These are phyloP conservation scores for Altica lythri DNA, from an alignment of 2,888 invertebrate species.

Conservation along the genomic window DNA sequence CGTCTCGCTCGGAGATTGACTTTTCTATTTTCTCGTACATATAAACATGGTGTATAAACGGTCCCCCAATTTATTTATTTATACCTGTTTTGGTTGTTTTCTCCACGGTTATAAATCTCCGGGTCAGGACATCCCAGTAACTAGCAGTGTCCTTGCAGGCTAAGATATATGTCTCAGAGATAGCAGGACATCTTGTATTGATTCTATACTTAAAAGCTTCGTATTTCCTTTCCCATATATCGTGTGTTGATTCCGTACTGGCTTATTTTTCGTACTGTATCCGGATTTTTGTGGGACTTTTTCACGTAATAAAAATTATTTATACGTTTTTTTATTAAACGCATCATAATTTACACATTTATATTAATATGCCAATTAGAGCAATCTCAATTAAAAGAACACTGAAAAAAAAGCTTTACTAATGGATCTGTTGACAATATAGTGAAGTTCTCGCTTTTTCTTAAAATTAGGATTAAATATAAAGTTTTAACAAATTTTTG, in stretches of 20 bases:
- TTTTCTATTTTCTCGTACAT: slow-evolving; percentile 37
- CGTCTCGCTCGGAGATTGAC: slow-evolving; percentile 36
- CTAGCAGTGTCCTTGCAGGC: slow-evolving; percentile 52
- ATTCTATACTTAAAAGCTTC: slow-evolving; percentile 55
- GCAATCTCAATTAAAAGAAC: too few relatives aligned
- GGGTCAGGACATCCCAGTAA: slow-evolving; percentile 50
- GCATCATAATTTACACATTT: too few relatives aligned
- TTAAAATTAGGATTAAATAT: too few relatives aligned
- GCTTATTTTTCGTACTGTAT: neutral
- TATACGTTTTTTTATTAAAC: too few relatives aligned
- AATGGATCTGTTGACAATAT: too few relatives aligned
- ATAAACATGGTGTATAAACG: slow-evolving; percentile 39
- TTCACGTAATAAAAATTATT: too few relatives aligned
- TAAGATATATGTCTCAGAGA: slow-evolving; percentile 55
- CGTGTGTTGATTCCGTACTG: neutral
- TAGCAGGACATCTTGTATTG: slow-evolving; percentile 55
- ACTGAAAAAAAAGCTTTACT: too few relatives aligned
- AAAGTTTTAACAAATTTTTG: too few relatives aligned
- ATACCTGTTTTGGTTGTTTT: slow-evolving; percentile 52
- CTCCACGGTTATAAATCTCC: slow-evolving; percentile 48
- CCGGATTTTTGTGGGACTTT: too few relatives aligned
- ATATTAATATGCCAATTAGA: too few relatives aligned
- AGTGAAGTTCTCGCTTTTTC: too few relatives aligned
- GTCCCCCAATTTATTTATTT: slow-evolving; percentile 45
- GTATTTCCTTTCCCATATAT: slow-evolving; percentile 35